These are phyloP conservation scores for Augochlora pura DNA, from an alignment of 1,140 invertebrate genomes.

Conservation along the genomic window DNA sequence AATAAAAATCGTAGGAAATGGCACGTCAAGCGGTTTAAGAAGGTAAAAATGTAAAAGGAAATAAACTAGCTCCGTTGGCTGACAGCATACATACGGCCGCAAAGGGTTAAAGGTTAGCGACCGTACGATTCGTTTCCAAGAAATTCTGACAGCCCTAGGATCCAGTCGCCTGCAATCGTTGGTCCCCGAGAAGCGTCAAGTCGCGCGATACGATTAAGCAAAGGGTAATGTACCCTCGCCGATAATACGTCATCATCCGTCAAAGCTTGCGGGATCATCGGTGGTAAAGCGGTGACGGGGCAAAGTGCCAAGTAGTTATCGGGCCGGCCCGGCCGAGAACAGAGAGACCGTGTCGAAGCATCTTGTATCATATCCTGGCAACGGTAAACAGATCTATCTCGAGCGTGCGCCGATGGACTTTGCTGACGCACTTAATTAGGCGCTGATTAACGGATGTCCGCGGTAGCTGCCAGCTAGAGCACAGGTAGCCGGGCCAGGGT, in stretches of 20 bases:
- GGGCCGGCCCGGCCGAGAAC: too few relatives aligned
- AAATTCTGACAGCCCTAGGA: too few relatives aligned
- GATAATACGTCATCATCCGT: neutral
- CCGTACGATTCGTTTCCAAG: too few relatives aligned
- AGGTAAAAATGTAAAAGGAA: too few relatives aligned
- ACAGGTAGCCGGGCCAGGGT: slow-evolving; percentile 26
- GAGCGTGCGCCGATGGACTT: slow-evolving; percentile 55
- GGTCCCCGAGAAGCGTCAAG: too few relatives aligned
- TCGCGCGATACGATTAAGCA: neutral
- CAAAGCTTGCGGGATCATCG: neutral
- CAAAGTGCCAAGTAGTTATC: slow-evolving; percentile 12
- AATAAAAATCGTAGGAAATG: too few relatives aligned
- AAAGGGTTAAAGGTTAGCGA: too few relatives aligned
- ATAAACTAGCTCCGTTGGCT: too few relatives aligned
- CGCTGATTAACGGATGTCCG: slow-evolving; percentile 68
- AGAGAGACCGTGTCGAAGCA: neutral
- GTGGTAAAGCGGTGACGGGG: neutral
- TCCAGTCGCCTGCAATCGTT: too few relatives aligned
- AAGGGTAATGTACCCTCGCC: neutral
- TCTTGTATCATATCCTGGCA: slow-evolving; percentile 1
- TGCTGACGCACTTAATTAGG: slow-evolving; percentile 69
- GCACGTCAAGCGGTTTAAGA: too few relatives aligned
- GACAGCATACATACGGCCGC: too few relatives aligned
- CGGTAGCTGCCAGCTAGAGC: slow-evolving; percentile 38
- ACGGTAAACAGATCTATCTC: slow-evolving; percentile 28